A percentile compares a stretch with the other conserved stretches of the same genome.
Evolutionary conservation across 2,888 invertebrate species (phyloP).

Genomic region (Pycnomerus fuliginosus): DNA sequence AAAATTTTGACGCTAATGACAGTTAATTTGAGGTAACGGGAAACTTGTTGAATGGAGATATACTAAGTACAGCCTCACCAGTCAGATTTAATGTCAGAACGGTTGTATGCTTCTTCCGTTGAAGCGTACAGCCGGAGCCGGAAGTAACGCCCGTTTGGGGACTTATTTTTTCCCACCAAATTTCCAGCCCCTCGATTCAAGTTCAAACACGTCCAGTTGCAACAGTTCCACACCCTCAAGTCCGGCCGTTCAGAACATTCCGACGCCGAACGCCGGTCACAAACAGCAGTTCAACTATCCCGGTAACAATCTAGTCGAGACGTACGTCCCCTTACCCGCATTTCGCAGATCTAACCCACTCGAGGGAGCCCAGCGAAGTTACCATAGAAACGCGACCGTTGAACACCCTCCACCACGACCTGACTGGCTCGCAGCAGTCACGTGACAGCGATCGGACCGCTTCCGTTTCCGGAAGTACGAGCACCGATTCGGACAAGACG

Average conservation of each 20-base stretch:
- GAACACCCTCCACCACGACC: conserved; percentile 44
- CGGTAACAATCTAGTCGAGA: conserved; percentile 53
- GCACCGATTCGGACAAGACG: conserved; percentile 82
- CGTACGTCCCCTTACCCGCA: not conserved
- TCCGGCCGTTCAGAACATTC: conserved; percentile 68
- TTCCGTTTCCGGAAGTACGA: conserved; percentile 69
- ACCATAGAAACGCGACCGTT: conserved; percentile 57
- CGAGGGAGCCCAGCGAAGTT: conserved; percentile 53
- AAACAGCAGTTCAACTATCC: conserved; percentile 77
- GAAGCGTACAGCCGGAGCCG: no score
- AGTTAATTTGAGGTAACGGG: no score
- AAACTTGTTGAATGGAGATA: no score
- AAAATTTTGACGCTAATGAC: no score
- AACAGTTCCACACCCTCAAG: conserved; percentile 96
- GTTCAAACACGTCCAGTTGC: conserved; percentile 93
- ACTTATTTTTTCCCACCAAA: no score
- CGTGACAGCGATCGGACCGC: conserved; percentile 72
- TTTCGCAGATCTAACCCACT: conserved; percentile 11
- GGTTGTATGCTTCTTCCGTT: no score
- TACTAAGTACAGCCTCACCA: no score
- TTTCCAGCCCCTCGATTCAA: conserved; percentile 75
- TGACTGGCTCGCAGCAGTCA: conserved; percentile 62
- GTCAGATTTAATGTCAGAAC: no score
- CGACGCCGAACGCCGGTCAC: conserved; percentile 50
- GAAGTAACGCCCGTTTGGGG: no score